Conservation (phyloP, 1,140 invertebrate species). For the Polyergus mexicanus region DNA sequence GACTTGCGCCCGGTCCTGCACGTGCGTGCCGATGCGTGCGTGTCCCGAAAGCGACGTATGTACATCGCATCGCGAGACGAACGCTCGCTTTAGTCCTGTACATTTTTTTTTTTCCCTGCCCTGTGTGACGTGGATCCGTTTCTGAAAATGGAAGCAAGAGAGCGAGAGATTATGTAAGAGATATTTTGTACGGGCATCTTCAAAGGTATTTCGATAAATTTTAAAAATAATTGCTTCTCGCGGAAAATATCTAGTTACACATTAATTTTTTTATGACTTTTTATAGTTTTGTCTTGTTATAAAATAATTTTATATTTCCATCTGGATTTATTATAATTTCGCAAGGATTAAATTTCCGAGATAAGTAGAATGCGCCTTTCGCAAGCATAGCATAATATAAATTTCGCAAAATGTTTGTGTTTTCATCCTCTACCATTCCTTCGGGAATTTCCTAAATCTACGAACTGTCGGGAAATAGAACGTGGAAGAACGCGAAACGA, state of each 20-base stretch:
- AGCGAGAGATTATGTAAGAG: background rate
- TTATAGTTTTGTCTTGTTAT: no score
- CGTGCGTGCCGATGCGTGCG: constrained; percentile 17
- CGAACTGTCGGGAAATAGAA: constrained; percentile 15
- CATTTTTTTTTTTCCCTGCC: background rate
- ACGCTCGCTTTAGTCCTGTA: background rate
- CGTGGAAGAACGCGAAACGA: constrained; percentile 33
- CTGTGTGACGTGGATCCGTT: background rate
- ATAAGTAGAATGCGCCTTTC: background rate
- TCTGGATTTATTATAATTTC: no score
- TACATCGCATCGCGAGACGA: constrained; percentile 2
- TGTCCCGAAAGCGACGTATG: background rate
- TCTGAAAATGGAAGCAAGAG: no score
- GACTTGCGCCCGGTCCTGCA: constrained; percentile 47
- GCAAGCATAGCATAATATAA: background rate
- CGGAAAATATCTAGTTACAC: background rate
- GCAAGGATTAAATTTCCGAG: background rate
- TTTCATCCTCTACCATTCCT: background rate
- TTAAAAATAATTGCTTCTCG: background rate
- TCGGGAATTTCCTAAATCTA: constrained; percentile 25
- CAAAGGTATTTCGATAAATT: background rate
- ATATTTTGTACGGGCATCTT: background rate
- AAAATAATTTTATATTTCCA: no score
- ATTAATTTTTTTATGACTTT: background rate
- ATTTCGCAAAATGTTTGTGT: constrained; percentile 1